Conservation (phyloP, 2,888 invertebrate species). For the Drepana falcataria region DNA sequence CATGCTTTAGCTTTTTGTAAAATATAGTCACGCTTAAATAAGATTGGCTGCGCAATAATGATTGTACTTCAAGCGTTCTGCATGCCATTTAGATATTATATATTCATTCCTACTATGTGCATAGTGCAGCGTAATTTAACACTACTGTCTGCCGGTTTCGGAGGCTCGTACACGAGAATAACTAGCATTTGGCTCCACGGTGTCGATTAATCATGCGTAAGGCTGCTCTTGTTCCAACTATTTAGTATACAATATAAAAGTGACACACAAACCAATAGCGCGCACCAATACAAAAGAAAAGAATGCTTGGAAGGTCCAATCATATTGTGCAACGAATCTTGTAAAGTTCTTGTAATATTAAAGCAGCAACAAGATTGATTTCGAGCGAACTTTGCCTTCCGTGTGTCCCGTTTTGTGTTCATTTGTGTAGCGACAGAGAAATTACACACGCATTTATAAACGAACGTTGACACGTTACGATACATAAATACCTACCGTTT, state of each 20-base stretch:
- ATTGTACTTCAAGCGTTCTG: constrained; percentile 79
- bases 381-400: constrained; percentile 68
- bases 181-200: constrained; percentile 44
- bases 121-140: constrained; percentile 74
- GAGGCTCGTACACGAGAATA: constrained; percentile 60
- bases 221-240: constrained; percentile 20
- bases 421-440: constrained; percentile 64
- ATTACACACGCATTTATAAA: constrained; percentile 61
- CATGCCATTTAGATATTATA: constrained; percentile 78
- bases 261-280: constrained; percentile 63
- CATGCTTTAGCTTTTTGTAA: constrained; percentile 79
- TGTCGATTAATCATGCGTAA: constrained; percentile 39
- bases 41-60: constrained; percentile 80
- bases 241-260: constrained; percentile 67
- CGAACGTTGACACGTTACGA: background rate
- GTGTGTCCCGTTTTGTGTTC: constrained; percentile 69
- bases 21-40: constrained; percentile 79
- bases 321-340: constrained; percentile 79
- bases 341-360: constrained; percentile 78
- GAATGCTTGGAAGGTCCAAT: constrained; percentile 77
- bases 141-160: constrained; percentile 70
- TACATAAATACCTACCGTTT: background rate
- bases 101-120: constrained; percentile 77
- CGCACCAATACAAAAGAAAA: constrained; percentile 53
- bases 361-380: constrained; percentile 74